Base-by-base conservation (phyloP, 2,888 invertebrate genomes). In the Exocentrus adspersus region DNA sequence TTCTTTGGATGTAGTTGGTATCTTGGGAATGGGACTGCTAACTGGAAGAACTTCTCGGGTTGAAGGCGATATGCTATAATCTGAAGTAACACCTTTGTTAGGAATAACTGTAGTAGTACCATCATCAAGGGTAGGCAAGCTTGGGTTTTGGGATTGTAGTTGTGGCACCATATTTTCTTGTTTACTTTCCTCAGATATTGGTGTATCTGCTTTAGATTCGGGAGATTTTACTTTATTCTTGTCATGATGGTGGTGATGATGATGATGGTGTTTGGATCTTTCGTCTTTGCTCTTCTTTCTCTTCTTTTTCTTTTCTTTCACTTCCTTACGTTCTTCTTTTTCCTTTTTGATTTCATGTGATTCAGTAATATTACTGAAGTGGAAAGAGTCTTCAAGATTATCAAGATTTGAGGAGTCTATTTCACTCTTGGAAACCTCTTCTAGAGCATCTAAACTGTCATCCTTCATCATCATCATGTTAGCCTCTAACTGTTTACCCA, bases 201-300 rank as follows among this genome's bases (percentile, higher is more conserved):
- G 30, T n/a, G 53, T 41, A 60, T 72, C 68, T 46, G 78, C 79
- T 62, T 80, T 81, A 50, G 72, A 70, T 62, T 80, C 82, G 5
- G 76, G 30, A 5, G 64, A 72, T 70, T 82, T 82, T 6, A 73
- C 65, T 72, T 82, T 82, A 65, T 72, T 80, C 73, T 86, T 87
- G 51, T 87, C 86, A 69, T 87, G 87, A 68, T 87, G 87, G 67
- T 88, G 87, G 77, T 89, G 88, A 77, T 91, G 89, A 74, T 89
- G 88, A 75, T 89, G 88, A 75, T 89, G 88, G 66, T 90, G 87
- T 75, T 86, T 88, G 69, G 89, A 88, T 68, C 89, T 87, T 65
- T 93, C 93, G 74, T 93, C 93, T 79, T 90, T 92, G 57, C 89
- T 92, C 77, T 90, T 92, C 80, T 93, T 94, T 74, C 92, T 89